Conservation (phyloP, 2,888 invertebrate genomes). For the Hydraecia micacea region DNA sequence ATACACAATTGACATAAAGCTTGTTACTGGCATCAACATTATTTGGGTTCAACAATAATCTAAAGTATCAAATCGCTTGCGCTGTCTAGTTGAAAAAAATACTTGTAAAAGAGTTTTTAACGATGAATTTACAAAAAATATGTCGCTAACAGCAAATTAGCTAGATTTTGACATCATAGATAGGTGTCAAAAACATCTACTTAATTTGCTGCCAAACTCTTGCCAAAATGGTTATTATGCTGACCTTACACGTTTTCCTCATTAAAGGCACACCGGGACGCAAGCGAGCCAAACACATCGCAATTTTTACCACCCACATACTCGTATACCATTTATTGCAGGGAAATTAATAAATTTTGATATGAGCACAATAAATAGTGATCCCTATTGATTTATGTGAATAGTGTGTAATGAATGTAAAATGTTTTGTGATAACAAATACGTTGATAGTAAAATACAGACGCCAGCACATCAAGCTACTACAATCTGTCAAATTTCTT, state of each 20-base stretch:
- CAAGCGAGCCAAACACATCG: conserved; percentile 10
- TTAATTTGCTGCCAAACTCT: not conserved
- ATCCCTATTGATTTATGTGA: conserved; percentile 35
- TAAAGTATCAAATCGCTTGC: not conserved
- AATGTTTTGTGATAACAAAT: not conserved
- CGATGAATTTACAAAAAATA: no score
- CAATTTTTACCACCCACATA: conserved; percentile 16
- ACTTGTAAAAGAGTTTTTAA: not conserved
- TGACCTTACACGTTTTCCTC: conserved; percentile 22
- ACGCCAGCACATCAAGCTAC: no score
- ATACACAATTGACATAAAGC: no score
- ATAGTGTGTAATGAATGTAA: not conserved
- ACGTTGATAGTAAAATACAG: no score
- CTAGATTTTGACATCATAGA: no score
- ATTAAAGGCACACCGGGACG: conserved; percentile 36
- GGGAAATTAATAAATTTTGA: conserved; percentile 28
- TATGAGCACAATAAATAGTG: conserved; percentile 38
- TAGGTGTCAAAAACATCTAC: not conserved
- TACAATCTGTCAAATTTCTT: no score
- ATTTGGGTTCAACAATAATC: not conserved
- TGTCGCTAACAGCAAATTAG: no score
- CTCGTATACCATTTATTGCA: not conserved
- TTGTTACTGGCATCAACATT: not conserved
- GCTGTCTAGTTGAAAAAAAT: not conserved
- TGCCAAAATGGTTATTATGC: not conserved